These are phyloP conservation scores for Callithrix jacchus DNA, from an alignment of 2,113 vertebrate species.

Conservation along the genomic window DNA sequence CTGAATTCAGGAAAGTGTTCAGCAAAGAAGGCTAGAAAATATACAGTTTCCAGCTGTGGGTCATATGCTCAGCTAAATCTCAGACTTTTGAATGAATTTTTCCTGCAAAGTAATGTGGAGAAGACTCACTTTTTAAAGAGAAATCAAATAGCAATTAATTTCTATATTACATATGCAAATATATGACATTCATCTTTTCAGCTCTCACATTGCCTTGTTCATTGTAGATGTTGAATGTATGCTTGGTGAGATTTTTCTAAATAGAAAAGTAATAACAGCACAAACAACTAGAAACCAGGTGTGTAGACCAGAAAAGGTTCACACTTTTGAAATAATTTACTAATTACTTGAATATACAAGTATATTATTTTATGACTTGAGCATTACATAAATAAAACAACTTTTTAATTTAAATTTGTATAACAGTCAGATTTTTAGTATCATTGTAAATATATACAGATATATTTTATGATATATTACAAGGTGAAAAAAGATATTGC, in stretches of 20 bases:
- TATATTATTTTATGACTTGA: background rate
- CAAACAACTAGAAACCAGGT: background rate
- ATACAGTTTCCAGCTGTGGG: background rate
- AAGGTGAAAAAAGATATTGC: background rate
- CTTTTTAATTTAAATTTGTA: background rate
- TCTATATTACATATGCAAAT: background rate
- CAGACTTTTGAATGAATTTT: background rate
- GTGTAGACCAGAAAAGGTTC: background rate
- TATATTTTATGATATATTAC: background rate
- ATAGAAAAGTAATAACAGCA: background rate
- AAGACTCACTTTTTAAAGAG: background rate
- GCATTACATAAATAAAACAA: background rate
- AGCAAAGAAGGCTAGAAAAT: background rate
- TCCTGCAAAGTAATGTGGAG: background rate
- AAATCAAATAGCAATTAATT: background rate
- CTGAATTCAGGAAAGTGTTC: background rate
- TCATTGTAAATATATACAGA: background rate
- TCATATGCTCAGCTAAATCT: background rate
- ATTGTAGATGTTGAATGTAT: background rate
- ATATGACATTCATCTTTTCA: background rate
- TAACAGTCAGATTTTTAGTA: background rate
- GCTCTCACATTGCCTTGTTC: background rate
- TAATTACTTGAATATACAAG: background rate
- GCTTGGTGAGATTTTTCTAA: background rate
- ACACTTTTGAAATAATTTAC: background rate